Evolutionary conservation across 2,888 invertebrate genomes (phyloP).

Genomic region (Fragum fragum): DNA sequence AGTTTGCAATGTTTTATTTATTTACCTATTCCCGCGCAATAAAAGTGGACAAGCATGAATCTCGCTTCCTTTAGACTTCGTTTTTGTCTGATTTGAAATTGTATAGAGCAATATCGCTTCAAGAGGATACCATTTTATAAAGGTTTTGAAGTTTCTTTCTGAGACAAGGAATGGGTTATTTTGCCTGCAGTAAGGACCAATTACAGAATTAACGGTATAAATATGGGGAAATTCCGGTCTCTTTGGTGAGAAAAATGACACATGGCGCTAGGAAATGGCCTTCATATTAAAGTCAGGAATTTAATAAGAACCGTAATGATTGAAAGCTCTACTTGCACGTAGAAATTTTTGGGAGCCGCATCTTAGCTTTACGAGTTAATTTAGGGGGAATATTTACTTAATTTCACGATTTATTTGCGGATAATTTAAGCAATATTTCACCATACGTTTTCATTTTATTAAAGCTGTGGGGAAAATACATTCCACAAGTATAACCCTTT

Average conservation of each 20-base stretch:
- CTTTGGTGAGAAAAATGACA: constrained; percentile 52
- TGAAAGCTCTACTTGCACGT: constrained; percentile 17
- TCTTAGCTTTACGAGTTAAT: constrained; percentile 31
- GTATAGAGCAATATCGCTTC: too few relatives aligned
- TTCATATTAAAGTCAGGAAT: constrained; percentile 28
- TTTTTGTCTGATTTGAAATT: too few relatives aligned
- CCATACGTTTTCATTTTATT: constrained; percentile 21
- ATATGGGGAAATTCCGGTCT: constrained; percentile 51
- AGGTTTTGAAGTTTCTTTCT: too few relatives aligned
- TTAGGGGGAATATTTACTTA: constrained; percentile 37
- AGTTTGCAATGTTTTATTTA: too few relatives aligned
- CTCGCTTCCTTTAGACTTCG: too few relatives aligned
- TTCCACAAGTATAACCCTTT: background rate
- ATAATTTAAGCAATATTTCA: constrained; percentile 27
- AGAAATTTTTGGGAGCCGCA: constrained; percentile 11
- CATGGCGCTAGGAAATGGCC: constrained; percentile 36
- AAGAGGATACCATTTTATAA: too few relatives aligned
- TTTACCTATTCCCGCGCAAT: too few relatives aligned
- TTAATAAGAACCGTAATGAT: constrained; percentile 33
- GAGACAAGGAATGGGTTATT: background rate
- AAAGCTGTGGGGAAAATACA: background rate
- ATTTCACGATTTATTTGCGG: constrained; percentile 41
- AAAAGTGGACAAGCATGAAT: too few relatives aligned
- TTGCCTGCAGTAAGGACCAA: constrained; percentile 36
- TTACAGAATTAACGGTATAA: constrained; percentile 42